These are phyloP conservation scores for Pygocentrus nattereri DNA, from an alignment of 2,797 vertebrate genomes.

Conservation along the genomic window DNA sequence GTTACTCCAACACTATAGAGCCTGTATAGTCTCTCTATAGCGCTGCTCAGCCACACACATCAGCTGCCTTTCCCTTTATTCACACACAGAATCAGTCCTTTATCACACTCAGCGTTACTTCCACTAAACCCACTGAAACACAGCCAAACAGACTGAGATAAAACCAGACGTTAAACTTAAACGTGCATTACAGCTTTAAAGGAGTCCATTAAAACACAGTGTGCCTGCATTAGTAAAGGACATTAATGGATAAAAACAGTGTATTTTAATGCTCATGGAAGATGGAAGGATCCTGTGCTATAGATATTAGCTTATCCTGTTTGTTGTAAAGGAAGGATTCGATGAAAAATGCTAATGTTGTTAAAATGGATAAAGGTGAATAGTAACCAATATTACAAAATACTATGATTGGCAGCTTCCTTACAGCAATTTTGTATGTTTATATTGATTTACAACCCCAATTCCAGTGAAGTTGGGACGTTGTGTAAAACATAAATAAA, in stretches of 20 bases:
- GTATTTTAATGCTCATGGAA: too few species aligned
- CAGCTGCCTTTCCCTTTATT: slow-evolving; percentile 69
- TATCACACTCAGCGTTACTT: neutral
- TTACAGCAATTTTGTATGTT: too few species aligned
- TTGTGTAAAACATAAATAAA: too few species aligned
- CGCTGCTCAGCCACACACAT: slow-evolving; percentile 70
- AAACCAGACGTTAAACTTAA: neutral
- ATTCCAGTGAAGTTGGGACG: too few species aligned
- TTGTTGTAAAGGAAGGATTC: too few species aligned
- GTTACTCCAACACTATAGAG: slow-evolving; percentile 78
- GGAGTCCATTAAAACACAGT: neutral
- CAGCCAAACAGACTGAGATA: neutral
- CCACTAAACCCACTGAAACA: slow-evolving; percentile 1
- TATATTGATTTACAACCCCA: too few species aligned
- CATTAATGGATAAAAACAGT: neutral
- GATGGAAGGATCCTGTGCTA: too few species aligned
- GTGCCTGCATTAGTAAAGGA: neutral
- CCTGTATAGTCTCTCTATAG: slow-evolving; percentile 72
- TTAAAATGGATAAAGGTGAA: too few species aligned
- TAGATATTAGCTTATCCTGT: too few species aligned
- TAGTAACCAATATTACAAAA: too few species aligned
- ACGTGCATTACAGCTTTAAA: neutral
- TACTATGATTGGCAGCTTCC: too few species aligned
- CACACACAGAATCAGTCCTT: slow-evolving; percentile 26
- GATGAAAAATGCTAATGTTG: too few species aligned